Base-by-base conservation (phyloP, 2,797 vertebrate species). In the Diceros bicornis region DNA sequence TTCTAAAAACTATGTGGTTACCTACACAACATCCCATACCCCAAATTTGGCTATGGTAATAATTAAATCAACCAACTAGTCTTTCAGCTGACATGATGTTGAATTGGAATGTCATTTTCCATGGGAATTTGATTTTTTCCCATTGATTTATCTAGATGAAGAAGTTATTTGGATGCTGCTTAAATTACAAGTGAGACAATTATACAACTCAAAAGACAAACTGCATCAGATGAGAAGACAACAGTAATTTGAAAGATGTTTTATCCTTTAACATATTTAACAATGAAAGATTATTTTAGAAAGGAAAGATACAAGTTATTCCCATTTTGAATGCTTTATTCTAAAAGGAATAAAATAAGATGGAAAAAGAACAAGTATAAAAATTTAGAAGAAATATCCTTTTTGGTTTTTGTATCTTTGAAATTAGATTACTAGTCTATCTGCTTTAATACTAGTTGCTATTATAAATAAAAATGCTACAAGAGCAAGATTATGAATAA, bases 251-350 rank as follows among this genome's bases (percentile, higher is more conserved):
- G 32, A 81, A 91, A 86, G n/a, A 52, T 72, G 4, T 34, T 57
- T 96, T 83, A 78, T 23, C 14, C 12, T 18, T 77, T 83, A 74
- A 34, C 7, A 41, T 64, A 91, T 17, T 94, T 94, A 79, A 62
- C 4, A 55, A 37, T 85, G 17, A 84, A 90, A 68, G 16, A 86
- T 44, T 83, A 93, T 88, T 89, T 89, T 52, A 2, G 21, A 11
- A 11, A 64, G 11, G 18, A 68, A 94, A 91, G 6, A 68, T 61
- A 1, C 23, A 62, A 29, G 1, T 68, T 82, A 50, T 62, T 93
- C 68, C 3, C 0, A 78, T 27, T 74, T 72, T 69, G 20, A 71
- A 55, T 59, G 4, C 3, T 62, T 77, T 87, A 64, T 77, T 81
- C 11, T 12, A 59, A 89, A 7, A 62, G 3, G 17, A 90, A 32